Percentiles rank a stretch among this genome's conserved stretches.
phyloP scores from a whole-genome alignment of 64 coral and sea anemone genomes.

The Pocillopora damicornis region DNA sequence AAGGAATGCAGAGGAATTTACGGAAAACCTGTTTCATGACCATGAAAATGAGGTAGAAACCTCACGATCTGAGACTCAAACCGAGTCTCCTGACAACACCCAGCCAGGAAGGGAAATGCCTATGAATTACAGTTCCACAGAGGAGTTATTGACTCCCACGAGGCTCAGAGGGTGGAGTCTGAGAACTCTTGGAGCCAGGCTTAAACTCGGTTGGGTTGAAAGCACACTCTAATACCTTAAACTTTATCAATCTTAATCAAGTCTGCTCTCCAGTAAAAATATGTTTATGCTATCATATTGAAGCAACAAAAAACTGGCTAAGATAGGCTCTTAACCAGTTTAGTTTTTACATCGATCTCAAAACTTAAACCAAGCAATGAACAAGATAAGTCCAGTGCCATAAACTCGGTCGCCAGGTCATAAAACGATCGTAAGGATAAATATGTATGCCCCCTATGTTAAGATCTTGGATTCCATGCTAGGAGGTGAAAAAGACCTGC shows the following conservation, averaged over 20 bases:
- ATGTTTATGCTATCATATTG: no score
- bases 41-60: neutral
- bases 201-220: conserved; percentile 24
- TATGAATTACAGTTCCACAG: neutral
- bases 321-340: no score
- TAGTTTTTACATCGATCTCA: no score
- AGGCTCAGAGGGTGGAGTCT: conserved; percentile 11
- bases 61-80: neutral
- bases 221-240: neutral
- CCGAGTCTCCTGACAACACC: neutral
- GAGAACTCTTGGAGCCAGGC: conserved; percentile 1
- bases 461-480: no score
- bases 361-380: no score
- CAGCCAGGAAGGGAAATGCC: neutral
- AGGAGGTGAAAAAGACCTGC: no score
- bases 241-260: neutral
- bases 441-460: no score
- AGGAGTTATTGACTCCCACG: neutral
- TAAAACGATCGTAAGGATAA: no score
- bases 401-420: no score
- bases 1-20: neutral
- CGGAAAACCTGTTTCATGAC: neutral
- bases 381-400: no score
- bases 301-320: no score
- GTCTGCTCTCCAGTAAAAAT: no score